Conservation (phyloP, 2,888 invertebrate species). For the Stenurella melanura region DNA sequence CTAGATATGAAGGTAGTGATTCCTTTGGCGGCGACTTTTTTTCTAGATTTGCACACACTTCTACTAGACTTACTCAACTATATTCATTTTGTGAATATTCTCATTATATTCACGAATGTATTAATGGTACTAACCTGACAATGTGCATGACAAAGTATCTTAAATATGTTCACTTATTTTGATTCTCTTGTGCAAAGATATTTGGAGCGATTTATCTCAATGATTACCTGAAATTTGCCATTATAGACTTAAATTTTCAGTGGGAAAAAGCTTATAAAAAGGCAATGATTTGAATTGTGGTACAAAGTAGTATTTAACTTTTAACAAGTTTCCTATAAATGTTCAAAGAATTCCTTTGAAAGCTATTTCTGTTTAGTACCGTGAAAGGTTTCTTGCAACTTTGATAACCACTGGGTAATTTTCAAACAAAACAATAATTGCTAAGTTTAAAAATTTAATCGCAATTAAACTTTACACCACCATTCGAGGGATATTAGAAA, state of each 20-base stretch:
- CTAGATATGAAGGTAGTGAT: too few relatives aligned
- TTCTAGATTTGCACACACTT: too few relatives aligned
- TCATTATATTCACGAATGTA: too few relatives aligned
- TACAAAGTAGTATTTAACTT: not conserved
- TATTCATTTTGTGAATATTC: too few relatives aligned
- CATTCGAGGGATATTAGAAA: constrained; percentile 3
- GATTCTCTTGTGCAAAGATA: too few relatives aligned
- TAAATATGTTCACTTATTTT: too few relatives aligned
- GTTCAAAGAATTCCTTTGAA: not conserved
- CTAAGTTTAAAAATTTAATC: constrained; percentile 10
- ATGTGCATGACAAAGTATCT: too few relatives aligned
- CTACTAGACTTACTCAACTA: too few relatives aligned
- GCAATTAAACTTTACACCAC: constrained; percentile 11
- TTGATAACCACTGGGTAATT: not conserved
- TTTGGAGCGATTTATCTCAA: too few relatives aligned
- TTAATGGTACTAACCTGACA: too few relatives aligned
- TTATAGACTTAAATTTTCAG: not conserved
- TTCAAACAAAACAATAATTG: not conserved
- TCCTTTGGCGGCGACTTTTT: too few relatives aligned
- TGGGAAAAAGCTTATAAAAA: not conserved
- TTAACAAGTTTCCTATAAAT: not conserved
- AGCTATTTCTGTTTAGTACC: not conserved
- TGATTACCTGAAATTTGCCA: not conserved
- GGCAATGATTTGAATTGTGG: not conserved
- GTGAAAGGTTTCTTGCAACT: not conserved